phyloP scores from a whole-genome alignment of 2,888 invertebrate species.

The Thyatira batis region DNA sequence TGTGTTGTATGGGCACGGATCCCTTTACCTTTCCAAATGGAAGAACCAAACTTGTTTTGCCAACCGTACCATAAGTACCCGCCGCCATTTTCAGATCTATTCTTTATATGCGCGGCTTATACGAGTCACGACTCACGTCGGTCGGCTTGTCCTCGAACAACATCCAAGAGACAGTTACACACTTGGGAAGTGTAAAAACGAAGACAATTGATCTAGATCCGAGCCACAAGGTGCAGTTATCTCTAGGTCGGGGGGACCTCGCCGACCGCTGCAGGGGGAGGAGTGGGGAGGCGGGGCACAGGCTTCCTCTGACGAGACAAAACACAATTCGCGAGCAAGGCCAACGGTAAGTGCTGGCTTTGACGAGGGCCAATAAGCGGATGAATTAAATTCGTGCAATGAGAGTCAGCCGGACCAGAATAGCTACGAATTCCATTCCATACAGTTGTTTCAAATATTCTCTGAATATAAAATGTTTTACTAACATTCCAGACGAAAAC shows the following conservation, averaged over 20 bases:
- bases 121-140: neutral
- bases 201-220: slow-evolving; percentile 21
- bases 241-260: slow-evolving; percentile 11
- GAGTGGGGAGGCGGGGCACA: slow-evolving; percentile 9
- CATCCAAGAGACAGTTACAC: slow-evolving; percentile 11
- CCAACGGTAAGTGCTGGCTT: slow-evolving; percentile 13
- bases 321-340: slow-evolving; percentile 44
- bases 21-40: too few relatives aligned
- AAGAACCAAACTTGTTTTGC: too few relatives aligned
- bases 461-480: neutral
- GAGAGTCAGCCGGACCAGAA: neutral
- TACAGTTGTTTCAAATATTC: neutral
- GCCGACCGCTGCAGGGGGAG: slow-evolving; percentile 8
- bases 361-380: slow-evolving; percentile 12
- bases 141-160: neutral
- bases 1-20: too few relatives aligned
- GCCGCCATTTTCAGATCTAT: too few relatives aligned
- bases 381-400: slow-evolving; percentile 2
- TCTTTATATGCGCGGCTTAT: too few relatives aligned
- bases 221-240: slow-evolving; percentile 7
- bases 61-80: too few relatives aligned
- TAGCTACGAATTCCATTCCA: neutral
- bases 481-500: neutral
- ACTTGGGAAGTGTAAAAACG: slow-evolving; percentile 19
- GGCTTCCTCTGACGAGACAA: slow-evolving; percentile 29